These are phyloP conservation scores for Salticus scenicus DNA, from an alignment of 2,888 invertebrate species.

Conservation along the genomic window DNA sequence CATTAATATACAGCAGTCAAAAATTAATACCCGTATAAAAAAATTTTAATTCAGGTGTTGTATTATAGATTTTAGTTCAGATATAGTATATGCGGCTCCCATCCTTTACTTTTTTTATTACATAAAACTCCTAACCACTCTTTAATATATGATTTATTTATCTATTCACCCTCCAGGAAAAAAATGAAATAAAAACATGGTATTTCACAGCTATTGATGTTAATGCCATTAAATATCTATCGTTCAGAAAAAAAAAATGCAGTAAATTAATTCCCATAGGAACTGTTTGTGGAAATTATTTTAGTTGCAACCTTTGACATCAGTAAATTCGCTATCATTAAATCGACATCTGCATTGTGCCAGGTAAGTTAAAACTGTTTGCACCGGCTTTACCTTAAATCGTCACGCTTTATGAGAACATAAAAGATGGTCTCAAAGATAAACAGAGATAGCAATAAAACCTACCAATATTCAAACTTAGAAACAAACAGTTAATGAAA, in stretches of 20 bases:
- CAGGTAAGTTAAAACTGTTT: slow-evolving; percentile 9
- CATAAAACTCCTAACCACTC: too few relatives aligned
- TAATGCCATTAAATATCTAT: background rate
- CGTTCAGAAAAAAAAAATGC: background rate
- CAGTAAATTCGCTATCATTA: slow-evolving; percentile 29
- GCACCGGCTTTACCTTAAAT: background rate
- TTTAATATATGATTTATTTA: too few relatives aligned
- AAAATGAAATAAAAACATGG: too few relatives aligned
- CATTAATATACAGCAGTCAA: too few relatives aligned
- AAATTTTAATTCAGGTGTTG: too few relatives aligned
- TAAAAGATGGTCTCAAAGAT: slow-evolving; percentile 43
- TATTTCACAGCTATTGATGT: background rate
- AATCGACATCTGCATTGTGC: slow-evolving; percentile 29
- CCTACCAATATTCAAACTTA: too few relatives aligned
- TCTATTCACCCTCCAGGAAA: too few relatives aligned
- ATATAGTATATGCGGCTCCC: too few relatives aligned
- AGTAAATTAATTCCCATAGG: background rate
- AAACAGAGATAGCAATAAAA: slow-evolving; percentile 19
- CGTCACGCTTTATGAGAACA: slow-evolving; percentile 49
- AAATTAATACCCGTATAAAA: too few relatives aligned
- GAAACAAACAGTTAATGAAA: too few relatives aligned
- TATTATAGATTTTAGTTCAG: too few relatives aligned
- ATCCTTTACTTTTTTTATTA: too few relatives aligned
- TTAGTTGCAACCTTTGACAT: background rate
- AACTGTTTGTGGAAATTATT: slow-evolving; percentile 27